These are phyloP conservation scores for Sepiola atlantica DNA, from an alignment of 2,888 invertebrate species.

Conservation along the genomic window DNA sequence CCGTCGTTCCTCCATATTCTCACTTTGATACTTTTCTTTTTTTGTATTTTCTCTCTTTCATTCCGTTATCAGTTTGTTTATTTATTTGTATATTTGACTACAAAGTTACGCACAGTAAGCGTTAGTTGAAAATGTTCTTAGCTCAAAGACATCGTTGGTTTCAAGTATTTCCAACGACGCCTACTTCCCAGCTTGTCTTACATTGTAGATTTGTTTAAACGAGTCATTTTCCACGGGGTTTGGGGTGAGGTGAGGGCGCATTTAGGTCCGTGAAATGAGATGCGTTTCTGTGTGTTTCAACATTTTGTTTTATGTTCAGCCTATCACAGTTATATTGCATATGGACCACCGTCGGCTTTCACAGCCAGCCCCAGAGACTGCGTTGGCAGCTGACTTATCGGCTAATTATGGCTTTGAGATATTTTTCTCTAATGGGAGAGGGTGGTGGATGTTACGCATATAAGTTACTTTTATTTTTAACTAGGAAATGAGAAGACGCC, in stretches of 20 bases:
- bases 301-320: background rate
- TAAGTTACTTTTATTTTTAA: background rate
- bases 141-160: background rate
- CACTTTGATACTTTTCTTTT: no score
- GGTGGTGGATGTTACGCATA: background rate
- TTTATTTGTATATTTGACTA: no score
- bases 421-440: background rate
- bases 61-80: no score
- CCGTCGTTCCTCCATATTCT: no score
- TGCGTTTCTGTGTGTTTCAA: background rate
- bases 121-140: background rate
- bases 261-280: background rate
- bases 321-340: background rate
- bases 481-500: background rate
- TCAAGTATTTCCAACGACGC: background rate
- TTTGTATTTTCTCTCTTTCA: no score
- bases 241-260: background rate
- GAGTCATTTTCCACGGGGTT: background rate
- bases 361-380: background rate
- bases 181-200: background rate
- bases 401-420: slow-evolving; percentile 20
- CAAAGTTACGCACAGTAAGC: background rate
- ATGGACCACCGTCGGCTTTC: background rate
- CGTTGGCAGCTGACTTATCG: background rate
- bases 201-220: background rate